Base-by-base conservation (phyloP, 1,140 invertebrate species). In the Rhysida immarginata region DNA sequence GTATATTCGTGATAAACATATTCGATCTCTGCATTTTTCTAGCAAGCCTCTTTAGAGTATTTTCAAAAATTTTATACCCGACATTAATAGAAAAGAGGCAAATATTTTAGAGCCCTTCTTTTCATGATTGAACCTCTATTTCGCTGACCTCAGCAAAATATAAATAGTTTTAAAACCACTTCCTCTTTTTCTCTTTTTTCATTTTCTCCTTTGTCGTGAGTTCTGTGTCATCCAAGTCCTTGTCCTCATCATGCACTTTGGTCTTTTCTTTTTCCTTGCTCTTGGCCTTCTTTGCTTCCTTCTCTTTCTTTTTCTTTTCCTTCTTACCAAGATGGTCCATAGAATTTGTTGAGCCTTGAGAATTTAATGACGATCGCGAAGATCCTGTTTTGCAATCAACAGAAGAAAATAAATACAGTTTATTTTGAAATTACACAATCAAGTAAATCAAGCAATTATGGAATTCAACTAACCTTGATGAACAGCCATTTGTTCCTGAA, bases 401-500 rank as follows among this genome's bases (percentile, higher is more conserved):
- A 16, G 5, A 8, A 35, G 29, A 35, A 35, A 35, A 35, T 8
- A 35, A 35, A 35, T 35, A 35, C 5, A 35, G 16, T 16, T 35
- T 43, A 56, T 3, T 41, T 42, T 24, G 11, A 16, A 52, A 1
- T 13, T 23, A 48, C 27, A 57, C 16, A 57, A 52, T 27, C 24
- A 16, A 44, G 29, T 18, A 27, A 20, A 16, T 48, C n/a, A 42
- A 21, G 51, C 5, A 46, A 20, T 20, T 46, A 11, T 46, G 8
- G 20, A n/a, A 5, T 46, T 20, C 5, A 5, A 46, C 20, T 49
- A 56, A 60, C 59, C 62, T 53, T 63, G 60, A 46, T 63, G 67
- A 26, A 63, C 62, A 59, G 52, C 61, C 56, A 74, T 64, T 43
- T 69, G 69, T 29, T 64, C 61, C 29, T 68, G 69, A 35, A 74